Percentiles rank a stretch among this genome's conserved stretches.
Conservation (phyloP, 2,113 vertebrate species). For the Murina feae region DNA sequence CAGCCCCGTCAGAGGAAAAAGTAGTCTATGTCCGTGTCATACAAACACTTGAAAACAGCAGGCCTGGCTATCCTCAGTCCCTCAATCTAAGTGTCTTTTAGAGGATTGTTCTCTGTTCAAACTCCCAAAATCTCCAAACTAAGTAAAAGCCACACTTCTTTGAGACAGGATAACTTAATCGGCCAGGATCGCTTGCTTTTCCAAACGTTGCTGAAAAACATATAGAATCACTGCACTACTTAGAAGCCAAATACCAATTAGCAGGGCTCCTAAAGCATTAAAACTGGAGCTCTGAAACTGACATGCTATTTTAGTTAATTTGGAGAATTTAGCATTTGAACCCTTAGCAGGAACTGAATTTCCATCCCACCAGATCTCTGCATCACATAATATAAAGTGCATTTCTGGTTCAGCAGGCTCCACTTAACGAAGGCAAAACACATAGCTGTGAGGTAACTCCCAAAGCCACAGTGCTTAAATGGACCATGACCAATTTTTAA, state of each 20-base stretch:
- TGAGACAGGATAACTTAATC: not conserved
- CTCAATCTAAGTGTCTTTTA: not conserved
- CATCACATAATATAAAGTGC: not conserved
- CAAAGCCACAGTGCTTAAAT: not conserved
- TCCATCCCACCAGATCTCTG: not conserved
- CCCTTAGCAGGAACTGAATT: not conserved
- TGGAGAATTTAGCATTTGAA: not conserved
- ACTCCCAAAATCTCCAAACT: not conserved
- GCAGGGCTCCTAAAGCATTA: not conserved
- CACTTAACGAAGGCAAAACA: constrained; percentile 40
- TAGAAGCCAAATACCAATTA: constrained; percentile 31
- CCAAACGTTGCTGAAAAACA: not conserved
- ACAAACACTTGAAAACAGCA: not conserved
- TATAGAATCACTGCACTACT: not conserved
- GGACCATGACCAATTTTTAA: constrained; percentile 38
- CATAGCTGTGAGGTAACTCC: not conserved
- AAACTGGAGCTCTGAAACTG: not conserved
- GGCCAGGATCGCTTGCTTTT: not conserved
- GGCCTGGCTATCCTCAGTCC: not conserved
- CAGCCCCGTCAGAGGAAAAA: not conserved
- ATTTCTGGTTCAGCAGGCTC: constrained; percentile 30
- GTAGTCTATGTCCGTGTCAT: rapidly evolving
- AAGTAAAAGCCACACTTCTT: constrained; percentile 15
- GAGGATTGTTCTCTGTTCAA: not conserved
- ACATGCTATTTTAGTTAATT: not conserved